Conservation (phyloP, 2,888 invertebrate genomes). For the Thalpophila matura region DNA sequence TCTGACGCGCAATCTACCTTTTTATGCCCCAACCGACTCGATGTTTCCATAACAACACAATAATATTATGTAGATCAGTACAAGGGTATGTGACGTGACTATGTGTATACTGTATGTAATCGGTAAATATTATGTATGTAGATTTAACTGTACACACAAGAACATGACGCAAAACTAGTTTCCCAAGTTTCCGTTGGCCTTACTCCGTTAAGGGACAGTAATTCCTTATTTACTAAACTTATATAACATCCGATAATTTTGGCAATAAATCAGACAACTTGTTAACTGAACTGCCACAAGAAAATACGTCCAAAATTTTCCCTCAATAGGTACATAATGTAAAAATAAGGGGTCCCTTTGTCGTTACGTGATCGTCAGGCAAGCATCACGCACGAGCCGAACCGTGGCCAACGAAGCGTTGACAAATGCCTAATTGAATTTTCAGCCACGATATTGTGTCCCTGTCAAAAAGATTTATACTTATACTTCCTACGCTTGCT, state of each 20-base stretch:
- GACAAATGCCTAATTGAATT: conserved; percentile 87
- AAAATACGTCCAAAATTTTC: conserved; percentile 53
- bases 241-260: conserved; percentile 58
- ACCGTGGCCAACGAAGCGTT: conserved; percentile 77
- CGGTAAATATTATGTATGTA: conserved; percentile 18
- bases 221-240: conserved; percentile 59
- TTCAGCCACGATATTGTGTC: conserved; percentile 78
- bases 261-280: conserved; percentile 70
- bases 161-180: conserved; percentile 43
- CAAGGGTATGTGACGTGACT: conserved; percentile 11
- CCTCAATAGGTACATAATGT: conserved; percentile 70
- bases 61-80: conserved; percentile 16
- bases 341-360: conserved; percentile 76
- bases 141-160: conserved; percentile 23
- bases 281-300: conserved; percentile 61
- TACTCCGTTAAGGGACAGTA: conserved; percentile 47
- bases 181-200: conserved; percentile 21
- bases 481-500: conserved; percentile 54
- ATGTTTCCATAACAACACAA: conserved; percentile 13
- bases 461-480: conserved; percentile 77
- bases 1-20: conserved; percentile 40
- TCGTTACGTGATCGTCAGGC: conserved; percentile 72
- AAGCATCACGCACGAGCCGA: conserved; percentile 79
- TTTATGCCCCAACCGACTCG: conserved; percentile 20
- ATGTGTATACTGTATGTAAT: background rate